Base-by-base conservation (phyloP, 2,113 vertebrate genomes). In the Lucifuga dentata region DNA sequence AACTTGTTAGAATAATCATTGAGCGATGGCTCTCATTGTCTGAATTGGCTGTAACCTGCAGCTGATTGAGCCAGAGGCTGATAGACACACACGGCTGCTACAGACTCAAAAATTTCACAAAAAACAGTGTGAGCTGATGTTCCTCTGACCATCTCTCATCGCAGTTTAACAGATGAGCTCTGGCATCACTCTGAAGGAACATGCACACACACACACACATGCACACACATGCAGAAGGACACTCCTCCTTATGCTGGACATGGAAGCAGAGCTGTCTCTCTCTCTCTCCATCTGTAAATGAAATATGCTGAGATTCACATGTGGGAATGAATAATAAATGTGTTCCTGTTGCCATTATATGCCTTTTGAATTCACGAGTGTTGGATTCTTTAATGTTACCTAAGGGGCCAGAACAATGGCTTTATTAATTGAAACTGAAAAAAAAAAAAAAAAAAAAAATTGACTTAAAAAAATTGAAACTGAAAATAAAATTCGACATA, bases 91-190 rank as follows among this genome's bases (percentile, higher is more conserved):
- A 11, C 2, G 38, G 20, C 15, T n/a, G 10, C 38, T 40, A 40
- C 15, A 15, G 4, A 39, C 63, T 60, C 65, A 15, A 39, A 15
- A 49, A 43, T 35, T 49, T 78, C 61, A 68, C 35, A 21, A 62
- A 61, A 11, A 15, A 73, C 76, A 60, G 70, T 46, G 39, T 48
- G 75, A 78, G 63, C 81, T 82, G 81, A 88, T 90, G 85, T 80
- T 86, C 40, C 29, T 15, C 63, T 45, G 72, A 52, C 41, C 17
- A 33, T 20, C 60, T 66, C 40, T 12, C 33, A 3, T 70, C 39
- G 38, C 39, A 36, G 49, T 65, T 64, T 57, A 51, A 63, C 66
- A 62, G 68, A 75, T 72, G 71, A 76, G 68, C 19, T 71, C 46
- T 41, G 77, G 52, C 83, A 58, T 62, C 69, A 21, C 63, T 62